A percentile compares a stretch with the other conserved stretches of the same genome.
Evolutionary conservation across 1,140 invertebrate genomes (phyloP).

Genomic region (Bombus terrestris): DNA sequence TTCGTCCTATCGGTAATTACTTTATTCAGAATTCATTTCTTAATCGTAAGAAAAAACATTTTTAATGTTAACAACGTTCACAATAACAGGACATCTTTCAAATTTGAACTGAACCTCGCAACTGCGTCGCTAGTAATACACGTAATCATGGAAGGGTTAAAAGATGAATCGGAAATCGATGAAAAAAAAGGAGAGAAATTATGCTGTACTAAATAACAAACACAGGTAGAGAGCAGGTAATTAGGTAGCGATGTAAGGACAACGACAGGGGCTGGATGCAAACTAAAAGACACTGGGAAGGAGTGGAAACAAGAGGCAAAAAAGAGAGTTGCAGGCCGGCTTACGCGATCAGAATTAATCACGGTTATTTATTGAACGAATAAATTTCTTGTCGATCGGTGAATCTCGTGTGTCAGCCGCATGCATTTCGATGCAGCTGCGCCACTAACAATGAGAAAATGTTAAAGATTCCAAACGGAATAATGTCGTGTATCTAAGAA

Average conservation of each 20-base stretch:
- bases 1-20: neutral
- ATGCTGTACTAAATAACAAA: conserved; percentile 23
- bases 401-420: conserved; percentile 43
- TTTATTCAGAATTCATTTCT: neutral
- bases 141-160: neutral
- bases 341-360: conserved; percentile 69
- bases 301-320: too few relatives aligned
- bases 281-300: neutral
- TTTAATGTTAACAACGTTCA: neutral
- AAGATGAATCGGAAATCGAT: conserved; percentile 27
- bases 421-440: conserved; percentile 50
- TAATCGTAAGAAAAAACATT: neutral
- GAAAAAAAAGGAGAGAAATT: neutral
- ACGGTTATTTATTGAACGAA: conserved; percentile 64
- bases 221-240: conserved; percentile 24
- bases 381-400: conserved; percentile 58
- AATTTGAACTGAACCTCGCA: neutral
- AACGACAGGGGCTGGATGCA: conserved; percentile 11
- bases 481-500: neutral
- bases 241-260: conserved; percentile 55
- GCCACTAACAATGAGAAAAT: conserved; percentile 53
- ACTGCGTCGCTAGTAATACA: neutral
- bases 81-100: neutral
- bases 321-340: conserved; percentile 6
- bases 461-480: conserved; percentile 17